Conservation (phyloP, 2,888 invertebrate genomes). For the Tribolium freemani region DNA sequence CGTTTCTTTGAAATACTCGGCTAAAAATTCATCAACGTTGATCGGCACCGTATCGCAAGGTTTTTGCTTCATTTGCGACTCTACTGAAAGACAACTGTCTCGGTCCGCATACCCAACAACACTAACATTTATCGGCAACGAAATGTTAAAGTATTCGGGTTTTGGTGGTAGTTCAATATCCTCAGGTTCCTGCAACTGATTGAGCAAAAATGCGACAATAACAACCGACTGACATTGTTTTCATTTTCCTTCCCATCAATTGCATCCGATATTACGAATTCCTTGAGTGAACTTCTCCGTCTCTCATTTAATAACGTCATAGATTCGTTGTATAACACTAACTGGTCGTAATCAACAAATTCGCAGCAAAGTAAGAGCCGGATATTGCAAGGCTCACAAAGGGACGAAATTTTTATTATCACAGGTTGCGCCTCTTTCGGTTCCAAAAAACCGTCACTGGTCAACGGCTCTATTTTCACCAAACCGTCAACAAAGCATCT, state of each 20-base stretch:
- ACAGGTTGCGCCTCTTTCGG: conserved; percentile 63
- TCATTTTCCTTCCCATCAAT: conserved; percentile 44
- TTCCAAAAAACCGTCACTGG: conserved; percentile 63
- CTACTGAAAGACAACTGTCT: conserved; percentile 53
- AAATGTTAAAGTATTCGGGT: conserved; percentile 58
- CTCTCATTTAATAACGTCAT: conserved; percentile 32
- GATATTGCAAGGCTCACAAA: conserved; percentile 60
- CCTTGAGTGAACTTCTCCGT: neutral
- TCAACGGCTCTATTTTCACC: conserved; percentile 54
- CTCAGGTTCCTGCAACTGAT: neutral
- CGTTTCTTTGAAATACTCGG: conserved; percentile 44
- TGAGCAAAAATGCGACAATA: neutral
- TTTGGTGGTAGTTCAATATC: conserved; percentile 29
- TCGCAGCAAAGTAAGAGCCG: conserved; percentile 62
- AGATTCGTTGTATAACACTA: conserved; percentile 62
- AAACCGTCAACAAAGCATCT: conserved; percentile 59
- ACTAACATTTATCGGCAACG: conserved; percentile 58
- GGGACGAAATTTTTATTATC: conserved; percentile 60
- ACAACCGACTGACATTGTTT: conserved; percentile 38
- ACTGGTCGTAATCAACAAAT: conserved; percentile 64
- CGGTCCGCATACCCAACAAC: conserved; percentile 58
- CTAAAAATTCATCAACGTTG: conserved; percentile 46
- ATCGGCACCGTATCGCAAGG: conserved; percentile 55
- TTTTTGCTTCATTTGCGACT: conserved; percentile 58
- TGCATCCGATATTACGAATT: conserved; percentile 26